These are phyloP conservation scores for Itoplectis maculator DNA, from an alignment of 2,888 invertebrate species.

Conservation along the genomic window DNA sequence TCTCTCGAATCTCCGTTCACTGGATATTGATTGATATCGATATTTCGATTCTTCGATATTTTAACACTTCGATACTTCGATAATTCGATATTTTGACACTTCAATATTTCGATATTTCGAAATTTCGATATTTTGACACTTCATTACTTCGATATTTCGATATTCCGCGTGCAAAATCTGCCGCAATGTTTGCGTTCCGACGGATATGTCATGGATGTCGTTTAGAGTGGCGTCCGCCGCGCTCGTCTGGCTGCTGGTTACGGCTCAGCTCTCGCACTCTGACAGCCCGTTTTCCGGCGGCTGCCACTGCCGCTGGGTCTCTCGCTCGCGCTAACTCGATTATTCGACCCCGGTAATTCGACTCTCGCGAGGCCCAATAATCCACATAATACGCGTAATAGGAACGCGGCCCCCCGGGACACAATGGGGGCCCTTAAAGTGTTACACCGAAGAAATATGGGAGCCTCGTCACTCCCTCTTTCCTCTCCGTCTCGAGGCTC, in stretches of 20 bases:
- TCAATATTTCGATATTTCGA: too few species aligned
- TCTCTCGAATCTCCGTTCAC: too few species aligned
- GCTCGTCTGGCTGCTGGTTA: neutral
- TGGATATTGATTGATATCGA: too few species aligned
- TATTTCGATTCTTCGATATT: too few species aligned
- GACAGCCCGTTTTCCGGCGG: slow-evolving; percentile 30
- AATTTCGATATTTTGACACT: neutral
- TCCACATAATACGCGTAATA: slow-evolving; percentile 71
- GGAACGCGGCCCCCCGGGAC: slow-evolving; percentile 65
- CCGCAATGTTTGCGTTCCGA: slow-evolving; percentile 79
- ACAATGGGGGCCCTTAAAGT: slow-evolving; percentile 70
- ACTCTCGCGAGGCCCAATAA: slow-evolving; percentile 67
- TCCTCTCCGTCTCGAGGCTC: too few species aligned
- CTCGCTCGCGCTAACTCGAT: slow-evolving; percentile 59
- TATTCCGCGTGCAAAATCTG: slow-evolving; percentile 34
- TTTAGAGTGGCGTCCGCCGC: slow-evolving; percentile 5
- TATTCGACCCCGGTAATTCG: slow-evolving; percentile 67
- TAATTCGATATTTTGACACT: too few species aligned
- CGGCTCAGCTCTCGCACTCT: neutral
- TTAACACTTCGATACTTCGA: too few species aligned
- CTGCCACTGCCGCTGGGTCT: slow-evolving; percentile 1
- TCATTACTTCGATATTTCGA: neutral
- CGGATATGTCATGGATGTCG: slow-evolving; percentile 70
- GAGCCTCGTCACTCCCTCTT: too few species aligned
- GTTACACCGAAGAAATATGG: slow-evolving; percentile 67